These are phyloP conservation scores for Clamator glandarius DNA, from an alignment of 2,797 vertebrate genomes.

Conservation along the genomic window DNA sequence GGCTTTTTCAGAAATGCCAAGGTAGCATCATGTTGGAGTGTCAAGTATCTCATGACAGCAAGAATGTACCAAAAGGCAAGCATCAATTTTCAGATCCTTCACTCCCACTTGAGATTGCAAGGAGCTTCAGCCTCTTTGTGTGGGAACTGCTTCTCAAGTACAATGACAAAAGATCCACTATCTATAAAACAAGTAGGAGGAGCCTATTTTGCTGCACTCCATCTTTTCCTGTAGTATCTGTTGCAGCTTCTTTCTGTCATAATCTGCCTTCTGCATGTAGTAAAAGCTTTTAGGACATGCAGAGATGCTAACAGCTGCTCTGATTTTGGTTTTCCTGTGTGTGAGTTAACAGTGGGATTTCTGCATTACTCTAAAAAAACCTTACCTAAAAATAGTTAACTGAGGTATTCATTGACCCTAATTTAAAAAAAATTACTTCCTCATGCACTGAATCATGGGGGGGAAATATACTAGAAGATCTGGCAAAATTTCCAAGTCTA, in stretches of 20 bases:
- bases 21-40: background rate
- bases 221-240: background rate
- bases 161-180: background rate
- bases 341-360: background rate
- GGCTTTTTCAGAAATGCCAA: background rate
- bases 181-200: fast-evolving
- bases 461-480: background rate
- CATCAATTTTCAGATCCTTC: background rate
- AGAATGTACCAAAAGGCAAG: background rate
- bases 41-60: background rate
- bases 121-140: background rate
- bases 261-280: background rate
- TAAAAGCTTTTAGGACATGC: background rate
- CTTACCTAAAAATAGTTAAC: background rate
- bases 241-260: background rate
- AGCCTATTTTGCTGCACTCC: background rate
- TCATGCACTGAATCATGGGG: background rate
- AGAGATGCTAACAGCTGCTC: background rate
- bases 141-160: background rate
- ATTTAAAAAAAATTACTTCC: background rate
- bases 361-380: background rate
- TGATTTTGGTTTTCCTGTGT: background rate
- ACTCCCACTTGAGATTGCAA: background rate
- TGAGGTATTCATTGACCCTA: background rate
- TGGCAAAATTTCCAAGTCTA: background rate